phyloP scores from a whole-genome alignment of 2,113 vertebrate genomes.

The Condylura cristata region DNA sequence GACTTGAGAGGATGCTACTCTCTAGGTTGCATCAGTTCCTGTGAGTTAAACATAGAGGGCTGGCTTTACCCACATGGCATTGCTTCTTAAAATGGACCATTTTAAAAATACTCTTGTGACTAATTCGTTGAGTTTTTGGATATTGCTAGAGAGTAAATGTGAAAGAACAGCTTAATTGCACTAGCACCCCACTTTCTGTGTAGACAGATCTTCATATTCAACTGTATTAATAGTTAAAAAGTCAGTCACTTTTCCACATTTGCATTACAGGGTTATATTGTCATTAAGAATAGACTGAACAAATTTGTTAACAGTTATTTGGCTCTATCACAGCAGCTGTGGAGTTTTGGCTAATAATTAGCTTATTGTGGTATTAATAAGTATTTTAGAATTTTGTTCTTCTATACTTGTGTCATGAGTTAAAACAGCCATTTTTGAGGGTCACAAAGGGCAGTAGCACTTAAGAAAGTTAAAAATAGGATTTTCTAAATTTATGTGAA shows the following conservation, averaged over 20 bases:
- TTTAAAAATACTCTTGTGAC: constrained; percentile 24
- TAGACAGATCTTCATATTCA: constrained; percentile 29
- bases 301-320: constrained; percentile 3
- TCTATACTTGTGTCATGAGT: not conserved
- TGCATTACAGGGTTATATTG: not conserved
- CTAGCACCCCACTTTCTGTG: not conserved
- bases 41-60: not conserved
- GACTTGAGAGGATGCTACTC: not conserved
- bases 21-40: not conserved
- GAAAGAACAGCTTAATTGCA: constrained; percentile 18
- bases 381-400: not conserved
- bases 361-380: not conserved
- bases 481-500: constrained; percentile 49
- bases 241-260: constrained; percentile 33
- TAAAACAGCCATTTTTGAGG: constrained; percentile 52
- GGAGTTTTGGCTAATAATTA: not conserved
- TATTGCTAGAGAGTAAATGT: constrained; percentile 36
- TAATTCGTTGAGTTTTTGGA: constrained; percentile 41
- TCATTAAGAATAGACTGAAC: constrained; percentile 47
- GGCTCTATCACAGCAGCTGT: not conserved
- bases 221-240: not conserved
- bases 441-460: constrained; percentile 27
- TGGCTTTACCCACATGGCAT: not conserved
- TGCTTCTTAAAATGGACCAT: not conserved
- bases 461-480: constrained; percentile 11